Base-by-base conservation (phyloP, 2,113 vertebrate species). In the Gadus chalcogrammus region DNA sequence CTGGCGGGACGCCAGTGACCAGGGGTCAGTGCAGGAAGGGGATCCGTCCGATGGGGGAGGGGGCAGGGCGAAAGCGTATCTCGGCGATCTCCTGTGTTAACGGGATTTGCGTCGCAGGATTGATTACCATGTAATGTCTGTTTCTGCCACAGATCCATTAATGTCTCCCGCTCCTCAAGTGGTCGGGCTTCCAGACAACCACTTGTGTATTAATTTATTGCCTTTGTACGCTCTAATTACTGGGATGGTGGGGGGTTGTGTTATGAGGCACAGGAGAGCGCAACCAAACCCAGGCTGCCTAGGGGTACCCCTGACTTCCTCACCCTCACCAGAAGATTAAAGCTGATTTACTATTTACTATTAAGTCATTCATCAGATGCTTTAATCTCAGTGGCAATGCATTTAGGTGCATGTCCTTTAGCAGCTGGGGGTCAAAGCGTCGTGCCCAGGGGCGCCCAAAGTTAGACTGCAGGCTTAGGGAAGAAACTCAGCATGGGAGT, bases 71-170 rank as follows among this genome's bases (percentile, higher is more conserved):
- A 70, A 27, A 62, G 52, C 16, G n/a, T 63, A 35, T 38, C 22
- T 31, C 65, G 65, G 71, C 31, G 17, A 35, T 18, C 62, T 74
- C 55, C 72, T 55, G 64, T 42, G 60, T 67, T 89, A 90, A 90
- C 81, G 76, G 84, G 84, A 88, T 91, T 89, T 88, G 85, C 79
- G 81, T 13, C 75, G 74, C 72, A 79, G 89, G 90, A 92, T 91
- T 91, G 90, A 92, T 92, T 87, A 86, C 87, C 75, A 81, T 72
- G 77, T 87, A 88, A 91, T 86, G 87, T 90, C 80, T 87, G 74
- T 81, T 84, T 85, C 85, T 84, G 80, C 82, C 79, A 82, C 79
- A 65, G 78, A 85, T 77, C 42, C 86, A 78, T 86, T 88, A 88
- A 88, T 85, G 84, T 87, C 79, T 80, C 52, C 48, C 80, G 79